Evolutionary conservation across 2,888 invertebrate genomes (phyloP).

Genomic region (Fissipunctia ypsillon): DNA sequence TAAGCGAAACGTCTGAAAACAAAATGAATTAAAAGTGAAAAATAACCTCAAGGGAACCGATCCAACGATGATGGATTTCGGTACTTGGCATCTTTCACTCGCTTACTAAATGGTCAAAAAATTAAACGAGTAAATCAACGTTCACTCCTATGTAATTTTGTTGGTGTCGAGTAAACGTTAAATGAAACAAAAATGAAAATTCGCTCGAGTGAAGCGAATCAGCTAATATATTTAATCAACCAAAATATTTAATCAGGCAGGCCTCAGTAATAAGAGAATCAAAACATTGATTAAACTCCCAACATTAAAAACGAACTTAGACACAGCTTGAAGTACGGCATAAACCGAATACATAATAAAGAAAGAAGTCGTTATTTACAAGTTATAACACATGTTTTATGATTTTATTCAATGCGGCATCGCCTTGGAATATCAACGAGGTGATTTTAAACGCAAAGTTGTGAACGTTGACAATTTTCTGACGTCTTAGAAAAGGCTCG

Average conservation of each 20-base stretch:
- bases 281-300: neutral
- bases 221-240: neutral
- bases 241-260: neutral
- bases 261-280: neutral
- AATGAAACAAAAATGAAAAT: neutral
- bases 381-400: constrained; percentile 47
- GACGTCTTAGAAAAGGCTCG: constrained; percentile 7
- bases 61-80: neutral
- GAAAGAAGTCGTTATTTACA: constrained; percentile 35
- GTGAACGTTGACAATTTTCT: constrained; percentile 36
- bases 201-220: neutral
- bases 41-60: no score
- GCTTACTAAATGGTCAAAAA: neutral
- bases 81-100: neutral
- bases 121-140: neutral
- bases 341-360: constrained; percentile 23
- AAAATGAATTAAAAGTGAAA: neutral
- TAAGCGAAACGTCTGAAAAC: neutral
- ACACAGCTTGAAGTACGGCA: constrained; percentile 1
- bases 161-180: no score
- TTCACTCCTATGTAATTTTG: neutral
- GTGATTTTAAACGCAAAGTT: constrained; percentile 35
- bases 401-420: constrained; percentile 40
- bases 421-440: constrained; percentile 47
- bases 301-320: neutral